Evolutionary conservation across 2,888 invertebrate species (phyloP), one percentile per base, ranked within the genome.

Genomic region (Nomada ruficornis): DNA sequence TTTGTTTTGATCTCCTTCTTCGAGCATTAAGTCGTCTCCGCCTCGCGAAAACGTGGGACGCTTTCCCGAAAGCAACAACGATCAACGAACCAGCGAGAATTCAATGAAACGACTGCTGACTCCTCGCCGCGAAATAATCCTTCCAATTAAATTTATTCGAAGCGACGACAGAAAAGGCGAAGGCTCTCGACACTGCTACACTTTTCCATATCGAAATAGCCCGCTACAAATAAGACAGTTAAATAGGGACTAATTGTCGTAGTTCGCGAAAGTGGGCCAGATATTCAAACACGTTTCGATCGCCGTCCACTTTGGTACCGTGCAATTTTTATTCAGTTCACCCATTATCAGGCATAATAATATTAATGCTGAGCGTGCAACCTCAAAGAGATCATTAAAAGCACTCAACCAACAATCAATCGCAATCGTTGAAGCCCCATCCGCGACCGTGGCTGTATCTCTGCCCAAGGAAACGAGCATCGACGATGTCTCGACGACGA

Each of bases 1-100:
- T 92, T 93, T 92, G 91, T 91, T 91, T 90, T 90, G 90, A 90
- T 91, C 92, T 87, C 87, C 86, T 89, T 88, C 86, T 85, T 85
- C 86, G 77, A 88, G 90, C 87, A 88, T 88, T 87, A 83, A 89
- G 85, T 88, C 87, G 87, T 78, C 88, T 80, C 79, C 59, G 84
- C 68, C 47, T 60, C 60, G 73, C 50, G 50, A 77, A 79, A 42
- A 55, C n/a, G 20, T n/a, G n/a, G 44, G 50, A 73, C 75, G 26
- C 23, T 44, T 79, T 74, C 77, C 85, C 68, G 80, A 79, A 80
- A 77, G 74, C 71, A 26, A 23, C 62, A 70, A 2, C 63, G 77
- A 81, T 84, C 86, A 83, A 73, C 73, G 78, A 82, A 82, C 84
- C 82, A 85, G 78, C 82, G 74, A 87, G 74, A 85, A 89, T 90